Evolutionary conservation across 1,140 invertebrate species (phyloP).

Genomic region (Trichomalopsis sarcophagae): DNA sequence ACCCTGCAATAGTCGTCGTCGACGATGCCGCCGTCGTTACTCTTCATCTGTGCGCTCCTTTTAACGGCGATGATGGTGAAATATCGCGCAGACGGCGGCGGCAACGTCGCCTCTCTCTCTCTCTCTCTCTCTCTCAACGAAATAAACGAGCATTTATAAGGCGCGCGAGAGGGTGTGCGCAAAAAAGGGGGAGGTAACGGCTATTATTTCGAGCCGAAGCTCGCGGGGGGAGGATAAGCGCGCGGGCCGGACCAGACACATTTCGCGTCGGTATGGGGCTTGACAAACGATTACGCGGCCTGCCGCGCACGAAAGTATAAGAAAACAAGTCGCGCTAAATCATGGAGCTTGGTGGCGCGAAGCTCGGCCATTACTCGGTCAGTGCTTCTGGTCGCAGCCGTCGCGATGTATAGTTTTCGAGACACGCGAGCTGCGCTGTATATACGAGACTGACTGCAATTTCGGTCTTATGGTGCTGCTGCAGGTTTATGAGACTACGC

Average conservation of each 20-base stretch:
- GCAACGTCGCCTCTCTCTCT: not conserved
- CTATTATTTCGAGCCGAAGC: constrained; percentile 60
- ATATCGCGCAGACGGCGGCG: constrained; percentile 56
- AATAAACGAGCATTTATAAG: constrained; percentile 46
- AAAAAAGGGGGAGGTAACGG: constrained; percentile 26
- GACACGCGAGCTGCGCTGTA: not conserved
- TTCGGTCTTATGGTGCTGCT: not conserved
- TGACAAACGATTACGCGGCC: constrained; percentile 65
- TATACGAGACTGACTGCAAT: not conserved
- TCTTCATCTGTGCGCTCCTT: constrained; percentile 64
- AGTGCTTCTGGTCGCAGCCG: not conserved
- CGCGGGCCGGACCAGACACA: not conserved
- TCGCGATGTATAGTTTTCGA: not conserved
- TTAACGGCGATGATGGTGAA: constrained; percentile 68
- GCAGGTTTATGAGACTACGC: not conserved
- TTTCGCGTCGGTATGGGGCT: constrained; percentile 35
- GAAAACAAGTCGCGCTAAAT: constrained; percentile 66
- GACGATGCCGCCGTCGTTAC: constrained; percentile 57
- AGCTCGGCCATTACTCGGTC: constrained; percentile 11
- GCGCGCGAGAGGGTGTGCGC: not conserved
- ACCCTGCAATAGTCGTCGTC: constrained; percentile 46
- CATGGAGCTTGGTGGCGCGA: constrained; percentile 53
- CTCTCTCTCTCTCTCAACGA: not conserved
- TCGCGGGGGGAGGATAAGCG: not conserved
- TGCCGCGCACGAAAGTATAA: constrained; percentile 56